Percentiles rank a stretch among this genome's conserved stretches.
Evolutionary conservation across 2,113 vertebrate species (phyloP).

Genomic region (Columba livia): DNA sequence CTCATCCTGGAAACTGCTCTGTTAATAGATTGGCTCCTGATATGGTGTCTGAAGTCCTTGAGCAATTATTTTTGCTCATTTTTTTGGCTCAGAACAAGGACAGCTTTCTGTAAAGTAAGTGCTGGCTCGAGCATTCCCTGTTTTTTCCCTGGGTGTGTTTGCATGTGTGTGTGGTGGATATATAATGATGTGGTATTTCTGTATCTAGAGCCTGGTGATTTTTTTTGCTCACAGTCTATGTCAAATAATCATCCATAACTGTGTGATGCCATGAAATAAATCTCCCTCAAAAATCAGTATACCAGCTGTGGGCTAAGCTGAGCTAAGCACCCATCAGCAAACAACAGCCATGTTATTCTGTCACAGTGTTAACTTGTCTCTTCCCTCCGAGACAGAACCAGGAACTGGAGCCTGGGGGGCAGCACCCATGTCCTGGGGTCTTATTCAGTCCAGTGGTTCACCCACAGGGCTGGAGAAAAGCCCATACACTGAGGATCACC

Average conservation of each 20-base stretch:
- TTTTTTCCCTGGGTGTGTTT: constrained; percentile 8
- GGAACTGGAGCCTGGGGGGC: not conserved
- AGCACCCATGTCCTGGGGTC: rapidly evolving
- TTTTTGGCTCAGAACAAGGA: not conserved
- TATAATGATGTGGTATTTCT: not conserved
- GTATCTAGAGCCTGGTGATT: not conserved
- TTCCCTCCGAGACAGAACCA: not conserved
- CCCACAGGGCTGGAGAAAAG: not conserved
- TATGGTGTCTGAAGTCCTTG: not conserved
- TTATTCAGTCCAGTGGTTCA: not conserved
- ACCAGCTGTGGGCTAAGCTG: not conserved
- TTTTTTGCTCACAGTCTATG: not conserved
- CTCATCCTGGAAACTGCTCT: not conserved
- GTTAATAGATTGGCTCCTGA: not conserved
- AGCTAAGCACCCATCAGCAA: not conserved
- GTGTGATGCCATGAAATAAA: not conserved
- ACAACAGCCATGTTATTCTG: not conserved
- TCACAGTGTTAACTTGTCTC: not conserved
- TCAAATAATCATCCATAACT: not conserved
- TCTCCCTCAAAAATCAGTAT: not conserved
- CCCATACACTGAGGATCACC: rapidly evolving
- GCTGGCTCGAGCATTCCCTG: constrained; percentile 18
- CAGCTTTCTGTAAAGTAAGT: constrained; percentile 9
- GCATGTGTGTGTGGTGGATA: not conserved
- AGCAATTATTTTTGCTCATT: constrained; percentile 8